A percentile compares a stretch with the other conserved stretches of the same genome.
These are phyloP conservation scores for Drosophila prostipennis DNA, from an alignment of 2,888 invertebrate genomes.

Conservation along the genomic window DNA sequence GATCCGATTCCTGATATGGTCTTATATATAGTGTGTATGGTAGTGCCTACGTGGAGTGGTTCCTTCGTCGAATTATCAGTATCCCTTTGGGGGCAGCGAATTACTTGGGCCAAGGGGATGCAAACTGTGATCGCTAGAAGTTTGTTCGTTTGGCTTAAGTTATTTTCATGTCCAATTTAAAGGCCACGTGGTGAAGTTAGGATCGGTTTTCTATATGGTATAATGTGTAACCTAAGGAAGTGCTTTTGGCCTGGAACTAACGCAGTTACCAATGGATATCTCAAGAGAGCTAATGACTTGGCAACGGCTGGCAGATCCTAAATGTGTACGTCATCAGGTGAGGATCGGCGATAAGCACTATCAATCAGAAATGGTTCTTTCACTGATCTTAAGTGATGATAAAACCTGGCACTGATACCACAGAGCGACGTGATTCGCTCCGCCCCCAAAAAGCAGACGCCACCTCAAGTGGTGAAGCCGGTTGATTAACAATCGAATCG, in stretches of 20 bases:
- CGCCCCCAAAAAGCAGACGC: slow-evolving; percentile 26
- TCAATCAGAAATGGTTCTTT: slow-evolving; percentile 58
- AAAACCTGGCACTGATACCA: slow-evolving; percentile 37
- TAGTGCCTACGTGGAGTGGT: slow-evolving; percentile 20
- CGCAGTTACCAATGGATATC: slow-evolving; percentile 2
- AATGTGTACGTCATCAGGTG: slow-evolving; percentile 59
- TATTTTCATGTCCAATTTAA: slow-evolving; percentile 81
- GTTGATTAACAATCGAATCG: slow-evolving; percentile 21
- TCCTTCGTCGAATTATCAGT: neutral
- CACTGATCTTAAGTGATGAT: slow-evolving; percentile 51
- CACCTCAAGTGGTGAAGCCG: slow-evolving; percentile 12
- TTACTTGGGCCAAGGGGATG: slow-evolving; percentile 84
- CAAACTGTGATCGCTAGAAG: slow-evolving; percentile 82
- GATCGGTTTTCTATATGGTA: neutral
- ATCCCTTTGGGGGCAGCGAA: slow-evolving; percentile 71
- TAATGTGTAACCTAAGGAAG: neutral
- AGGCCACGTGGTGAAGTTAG: slow-evolving; percentile 67
- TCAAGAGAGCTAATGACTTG: slow-evolving; percentile 15
- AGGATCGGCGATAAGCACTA: slow-evolving; percentile 25
- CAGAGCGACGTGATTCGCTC: slow-evolving; percentile 4
- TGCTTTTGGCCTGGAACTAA: slow-evolving; percentile 4
- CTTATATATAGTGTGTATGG: neutral
- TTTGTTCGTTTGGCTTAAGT: slow-evolving; percentile 85
- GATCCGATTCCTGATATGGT: slow-evolving; percentile 6
- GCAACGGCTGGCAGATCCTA: slow-evolving; percentile 37